phyloP scores from a whole-genome alignment of 2,797 vertebrate genomes.

The Amazonetta brasiliensis region DNA sequence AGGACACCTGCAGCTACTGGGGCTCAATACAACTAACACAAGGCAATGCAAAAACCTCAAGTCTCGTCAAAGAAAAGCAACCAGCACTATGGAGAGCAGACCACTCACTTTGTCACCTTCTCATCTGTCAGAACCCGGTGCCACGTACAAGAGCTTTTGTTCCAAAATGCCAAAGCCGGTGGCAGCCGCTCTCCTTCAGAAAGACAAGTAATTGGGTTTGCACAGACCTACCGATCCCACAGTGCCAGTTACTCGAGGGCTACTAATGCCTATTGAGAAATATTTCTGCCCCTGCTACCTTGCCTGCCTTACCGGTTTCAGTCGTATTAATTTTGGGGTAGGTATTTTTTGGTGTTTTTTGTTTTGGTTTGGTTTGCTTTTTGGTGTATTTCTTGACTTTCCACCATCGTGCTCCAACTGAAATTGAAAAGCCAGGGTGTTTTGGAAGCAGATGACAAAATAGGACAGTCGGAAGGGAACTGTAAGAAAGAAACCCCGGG shows the following conservation, averaged over 20 bases:
- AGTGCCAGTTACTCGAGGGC: not conserved
- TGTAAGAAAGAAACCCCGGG: too few relatives aligned
- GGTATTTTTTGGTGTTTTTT: not conserved
- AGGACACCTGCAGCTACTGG: not conserved
- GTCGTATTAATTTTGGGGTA: not conserved
- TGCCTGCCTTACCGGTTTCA: not conserved
- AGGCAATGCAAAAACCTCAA: not conserved
- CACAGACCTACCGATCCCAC: not conserved
- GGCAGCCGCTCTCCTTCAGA: fast-evolving
- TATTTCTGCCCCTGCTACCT: not conserved
- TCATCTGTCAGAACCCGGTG: not conserved
- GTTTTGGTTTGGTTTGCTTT: too few relatives aligned
- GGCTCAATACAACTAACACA: not conserved
- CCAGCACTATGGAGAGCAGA: not conserved
- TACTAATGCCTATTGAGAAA: not conserved
- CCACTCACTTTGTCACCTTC: not conserved
- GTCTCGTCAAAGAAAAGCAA: not conserved
- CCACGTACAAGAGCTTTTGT: not conserved
- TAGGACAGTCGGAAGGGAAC: fast-evolving
- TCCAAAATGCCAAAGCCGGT: not conserved
- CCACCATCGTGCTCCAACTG: not conserved
- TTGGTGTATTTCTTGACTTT: not conserved
- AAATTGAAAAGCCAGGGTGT: fast-evolving
- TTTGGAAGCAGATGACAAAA: not conserved
- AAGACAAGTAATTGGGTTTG: not conserved